Percentiles rank a stretch among this genome's conserved stretches.
Conservation (phyloP, 2,797 vertebrate species). For the Pseudocheirus occidentalis region DNA sequence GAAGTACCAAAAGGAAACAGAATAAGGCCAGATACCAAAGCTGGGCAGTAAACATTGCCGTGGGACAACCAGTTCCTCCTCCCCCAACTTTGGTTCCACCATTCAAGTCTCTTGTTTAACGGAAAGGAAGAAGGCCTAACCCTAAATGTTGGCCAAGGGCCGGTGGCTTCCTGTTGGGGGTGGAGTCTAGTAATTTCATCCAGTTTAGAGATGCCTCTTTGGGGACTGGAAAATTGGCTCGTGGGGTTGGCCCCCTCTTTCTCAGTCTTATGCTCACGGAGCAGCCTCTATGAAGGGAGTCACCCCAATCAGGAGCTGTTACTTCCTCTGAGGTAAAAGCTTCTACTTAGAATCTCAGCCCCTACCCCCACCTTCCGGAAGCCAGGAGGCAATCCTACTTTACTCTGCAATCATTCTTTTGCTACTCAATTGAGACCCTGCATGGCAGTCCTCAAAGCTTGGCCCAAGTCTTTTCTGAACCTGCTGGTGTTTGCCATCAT, state of each 20-base stretch:
- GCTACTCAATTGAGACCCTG: background rate
- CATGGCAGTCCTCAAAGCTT: background rate
- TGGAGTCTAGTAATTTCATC: background rate
- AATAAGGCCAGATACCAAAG: background rate
- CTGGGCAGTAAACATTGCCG: background rate
- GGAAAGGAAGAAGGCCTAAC: background rate
- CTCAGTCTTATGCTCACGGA: background rate
- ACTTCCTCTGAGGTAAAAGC: background rate
- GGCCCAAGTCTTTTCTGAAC: background rate
- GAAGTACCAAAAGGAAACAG: background rate
- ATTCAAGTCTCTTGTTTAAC: background rate
- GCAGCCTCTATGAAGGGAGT: background rate
- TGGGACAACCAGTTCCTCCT: background rate
- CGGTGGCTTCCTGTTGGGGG: background rate
- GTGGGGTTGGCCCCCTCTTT: background rate
- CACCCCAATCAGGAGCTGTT: background rate
- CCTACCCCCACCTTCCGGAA: background rate
- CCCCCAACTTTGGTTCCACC: background rate
- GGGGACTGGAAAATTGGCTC: background rate
- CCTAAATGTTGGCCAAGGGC: background rate
- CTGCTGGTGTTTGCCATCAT: constrained; percentile 6
- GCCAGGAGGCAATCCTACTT: too few relatives aligned
- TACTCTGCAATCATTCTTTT: constrained; percentile 19
- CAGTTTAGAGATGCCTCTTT: background rate
- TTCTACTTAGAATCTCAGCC: background rate